Evolutionary conservation across 2,113 vertebrate species (phyloP).

Genomic region (Sterrhoptilus dennistouni): DNA sequence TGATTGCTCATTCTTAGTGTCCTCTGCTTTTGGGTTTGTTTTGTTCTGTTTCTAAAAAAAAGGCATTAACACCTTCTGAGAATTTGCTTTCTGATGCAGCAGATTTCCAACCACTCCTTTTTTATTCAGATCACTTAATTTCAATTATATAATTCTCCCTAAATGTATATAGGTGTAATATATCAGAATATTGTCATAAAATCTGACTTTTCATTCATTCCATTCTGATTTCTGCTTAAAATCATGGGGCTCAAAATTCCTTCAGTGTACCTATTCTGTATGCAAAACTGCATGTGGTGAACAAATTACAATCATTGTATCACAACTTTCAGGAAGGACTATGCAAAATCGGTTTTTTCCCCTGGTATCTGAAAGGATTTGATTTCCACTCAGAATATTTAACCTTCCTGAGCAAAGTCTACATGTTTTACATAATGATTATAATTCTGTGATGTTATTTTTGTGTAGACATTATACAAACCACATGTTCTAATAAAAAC

Average conservation of each 20-base stretch:
- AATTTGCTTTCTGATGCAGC: background rate
- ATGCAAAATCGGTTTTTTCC: background rate
- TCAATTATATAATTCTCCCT: conserved; percentile 43
- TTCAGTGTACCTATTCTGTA: conserved; percentile 27
- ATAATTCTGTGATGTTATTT: conserved; percentile 40
- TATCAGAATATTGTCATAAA: conserved; percentile 8
- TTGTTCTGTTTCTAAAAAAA: background rate
- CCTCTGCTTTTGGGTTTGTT: background rate
- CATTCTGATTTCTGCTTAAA: conserved; percentile 49
- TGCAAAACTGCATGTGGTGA: conserved; percentile 47
- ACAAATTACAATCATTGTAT: conserved; percentile 58
- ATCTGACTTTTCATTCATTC: conserved; percentile 39
- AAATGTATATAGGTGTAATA: conserved; percentile 49
- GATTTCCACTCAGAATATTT: conserved; percentile 55
- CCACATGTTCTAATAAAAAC: conserved; percentile 40
- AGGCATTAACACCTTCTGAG: background rate
- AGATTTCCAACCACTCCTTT: background rate
- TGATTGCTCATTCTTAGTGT: background rate
- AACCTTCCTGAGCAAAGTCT: conserved; percentile 42
- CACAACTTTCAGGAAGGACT: conserved; percentile 47
- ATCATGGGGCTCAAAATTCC: background rate
- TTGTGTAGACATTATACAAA: background rate
- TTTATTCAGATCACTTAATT: conserved; percentile 56
- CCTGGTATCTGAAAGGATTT: conserved; percentile 44
- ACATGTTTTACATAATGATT: conserved; percentile 43